A percentile compares a stretch with the other conserved stretches of the same genome.
These are phyloP conservation scores for Panthera tigris DNA, from an alignment of 2,113 vertebrate genomes.

Conservation along the genomic window DNA sequence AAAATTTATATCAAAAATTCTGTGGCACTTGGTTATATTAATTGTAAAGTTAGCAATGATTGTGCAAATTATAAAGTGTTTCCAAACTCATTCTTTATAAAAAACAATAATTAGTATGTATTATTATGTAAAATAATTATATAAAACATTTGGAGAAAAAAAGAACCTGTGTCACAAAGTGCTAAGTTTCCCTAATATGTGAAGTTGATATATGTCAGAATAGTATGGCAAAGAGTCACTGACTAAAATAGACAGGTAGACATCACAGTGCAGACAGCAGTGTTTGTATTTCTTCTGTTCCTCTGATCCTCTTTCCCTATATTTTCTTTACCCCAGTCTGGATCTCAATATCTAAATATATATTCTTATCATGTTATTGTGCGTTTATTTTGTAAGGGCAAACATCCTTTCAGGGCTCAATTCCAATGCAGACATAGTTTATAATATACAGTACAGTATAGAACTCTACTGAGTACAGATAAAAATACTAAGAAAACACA, in stretches of 20 bases:
- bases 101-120: neutral
- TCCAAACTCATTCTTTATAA: neutral
- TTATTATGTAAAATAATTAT: neutral
- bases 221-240: neutral
- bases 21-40: neutral
- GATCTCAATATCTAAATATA: neutral
- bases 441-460: neutral
- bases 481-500: neutral
- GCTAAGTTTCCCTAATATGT: neutral
- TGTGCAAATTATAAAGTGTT: neutral
- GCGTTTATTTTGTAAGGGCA: neutral
- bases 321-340: neutral
- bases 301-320: neutral
- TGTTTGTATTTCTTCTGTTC: neutral
- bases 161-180: neutral
- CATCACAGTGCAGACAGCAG: fast-evolving
- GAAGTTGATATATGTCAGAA: neutral
- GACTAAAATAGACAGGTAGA: neutral
- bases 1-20: neutral
- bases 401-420: neutral
- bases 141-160: neutral
- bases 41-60: neutral
- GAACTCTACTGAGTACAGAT: neutral
- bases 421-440: neutral
- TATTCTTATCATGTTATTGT: neutral